Evolutionary conservation across 1,140 invertebrate genomes (phyloP), one percentile per base, ranked within the genome.

Genomic region (Chironomus striatipennis): DNA sequence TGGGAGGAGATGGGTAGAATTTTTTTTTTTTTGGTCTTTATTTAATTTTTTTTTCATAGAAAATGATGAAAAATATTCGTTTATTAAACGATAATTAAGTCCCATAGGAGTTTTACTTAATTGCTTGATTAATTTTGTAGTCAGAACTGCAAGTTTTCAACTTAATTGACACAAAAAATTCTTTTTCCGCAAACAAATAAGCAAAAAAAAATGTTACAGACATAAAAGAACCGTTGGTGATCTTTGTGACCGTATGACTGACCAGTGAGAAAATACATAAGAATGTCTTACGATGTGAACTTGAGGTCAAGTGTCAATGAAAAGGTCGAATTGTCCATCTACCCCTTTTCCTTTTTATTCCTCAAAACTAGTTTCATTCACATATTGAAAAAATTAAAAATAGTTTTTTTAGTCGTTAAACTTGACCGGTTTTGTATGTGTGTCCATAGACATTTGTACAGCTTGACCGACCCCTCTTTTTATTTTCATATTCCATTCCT

Each of bases 231-330:
- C 65, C 65, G 65, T 70, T 70, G 65, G 18, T 70, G 65, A 70
- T 34, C 24, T 34, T 5, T 34, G 24, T 34, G 24, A 34, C 24
- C 24, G 24, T 34, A 34, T 34, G 24, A 57, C 65, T 21, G 65
- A 21, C 20, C 20, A 6, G 17, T 70, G 65, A 70, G 65, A 70
- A 70, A 70, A 17, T 20, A 20, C 17, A 70, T 34, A 34, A 70
- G n/a, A 57, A 57, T 57, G 47, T 57, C 47, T 57, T 57, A n/a
- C n/a, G 47, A 70, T 70, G n/a, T 70, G 65, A 70, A 70, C 65
- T 70, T 70, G 65, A 70, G 65, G 65, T 70, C 65, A 70, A 70
- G 65, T 70, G 65, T 70, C 65, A 70, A 18, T 20, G 65, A 70
- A 70, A n/a, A 70, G 65, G 65, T 70, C 65, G 18, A 21, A 15